These are phyloP conservation scores for Oxyruncus cristatus DNA, from an alignment of 2,113 vertebrate genomes.

Conservation along the genomic window DNA sequence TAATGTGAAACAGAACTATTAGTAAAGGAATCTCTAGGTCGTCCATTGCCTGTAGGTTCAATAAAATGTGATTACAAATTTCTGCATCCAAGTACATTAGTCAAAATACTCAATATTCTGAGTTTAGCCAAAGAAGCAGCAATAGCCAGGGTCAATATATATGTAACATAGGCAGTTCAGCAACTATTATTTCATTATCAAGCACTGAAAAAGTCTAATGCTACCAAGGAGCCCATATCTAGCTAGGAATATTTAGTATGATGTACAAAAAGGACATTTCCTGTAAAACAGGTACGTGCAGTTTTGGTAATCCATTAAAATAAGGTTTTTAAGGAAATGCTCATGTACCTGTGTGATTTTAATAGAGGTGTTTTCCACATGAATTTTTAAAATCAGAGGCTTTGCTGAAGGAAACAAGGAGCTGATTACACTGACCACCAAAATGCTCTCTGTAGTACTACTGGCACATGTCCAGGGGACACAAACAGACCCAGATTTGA, in stretches of 20 bases:
- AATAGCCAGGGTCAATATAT: background rate
- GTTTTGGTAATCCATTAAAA: background rate
- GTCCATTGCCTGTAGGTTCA: background rate
- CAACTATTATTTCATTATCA: background rate
- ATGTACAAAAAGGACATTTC: background rate
- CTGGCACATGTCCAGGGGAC: background rate
- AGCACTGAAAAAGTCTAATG: background rate
- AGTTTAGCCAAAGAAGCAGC: background rate
- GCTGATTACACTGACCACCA: background rate
- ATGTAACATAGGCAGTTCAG: background rate
- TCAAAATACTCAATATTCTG: constrained; percentile 10
- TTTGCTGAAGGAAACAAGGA: background rate
- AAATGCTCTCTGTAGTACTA: background rate
- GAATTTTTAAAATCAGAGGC: background rate
- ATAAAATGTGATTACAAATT: constrained; percentile 4
- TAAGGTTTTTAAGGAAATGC: background rate
- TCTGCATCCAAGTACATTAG: background rate
- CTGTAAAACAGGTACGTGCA: background rate
- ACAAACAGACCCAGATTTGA: background rate
- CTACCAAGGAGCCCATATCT: background rate
- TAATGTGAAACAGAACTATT: background rate
- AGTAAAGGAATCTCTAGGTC: background rate
- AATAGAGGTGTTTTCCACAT: background rate
- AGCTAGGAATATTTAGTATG: background rate
- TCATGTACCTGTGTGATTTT: background rate